Conservation (phyloP, 2,888 invertebrate species). For the Odontomyia ornata region DNA sequence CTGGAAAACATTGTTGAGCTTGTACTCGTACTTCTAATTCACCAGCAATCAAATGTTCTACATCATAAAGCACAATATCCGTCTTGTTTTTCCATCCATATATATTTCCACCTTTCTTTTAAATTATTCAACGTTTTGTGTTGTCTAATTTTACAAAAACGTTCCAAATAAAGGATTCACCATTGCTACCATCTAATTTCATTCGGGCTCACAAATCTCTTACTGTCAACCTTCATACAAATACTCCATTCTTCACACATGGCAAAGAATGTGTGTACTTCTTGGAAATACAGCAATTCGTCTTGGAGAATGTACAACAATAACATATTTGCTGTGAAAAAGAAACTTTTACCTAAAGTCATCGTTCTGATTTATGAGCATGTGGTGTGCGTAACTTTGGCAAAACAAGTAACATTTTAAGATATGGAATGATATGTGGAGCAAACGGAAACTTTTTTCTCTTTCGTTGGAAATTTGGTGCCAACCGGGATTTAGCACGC, state of each 20-base stretch:
- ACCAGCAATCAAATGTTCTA: no score
- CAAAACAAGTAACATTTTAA: not conserved
- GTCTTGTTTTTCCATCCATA: no score
- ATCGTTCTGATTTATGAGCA: conserved; percentile 4
- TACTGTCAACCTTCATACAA: not conserved
- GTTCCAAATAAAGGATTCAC: no score
- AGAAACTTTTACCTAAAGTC: conserved; percentile 7
- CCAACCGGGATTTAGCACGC: not conserved
- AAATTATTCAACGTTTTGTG: no score
- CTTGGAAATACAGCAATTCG: not conserved
- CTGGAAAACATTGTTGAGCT: no score
- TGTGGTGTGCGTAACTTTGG: conserved; percentile 5
- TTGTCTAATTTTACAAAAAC: no score
- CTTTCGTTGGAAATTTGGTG: not conserved
- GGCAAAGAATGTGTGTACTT: not conserved
- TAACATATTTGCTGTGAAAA: not conserved
- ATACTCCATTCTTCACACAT: not conserved
- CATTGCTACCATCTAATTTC: no score
- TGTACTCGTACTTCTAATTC: no score
- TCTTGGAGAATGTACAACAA: not conserved
- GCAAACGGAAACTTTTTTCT: no score
- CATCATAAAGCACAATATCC: no score
- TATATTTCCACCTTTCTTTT: no score
- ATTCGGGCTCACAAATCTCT: not conserved
- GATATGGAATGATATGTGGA: conserved; percentile 2